These are phyloP conservation scores for Leucosticte australis DNA, from an alignment of 2,113 vertebrate species.

Conservation along the genomic window DNA sequence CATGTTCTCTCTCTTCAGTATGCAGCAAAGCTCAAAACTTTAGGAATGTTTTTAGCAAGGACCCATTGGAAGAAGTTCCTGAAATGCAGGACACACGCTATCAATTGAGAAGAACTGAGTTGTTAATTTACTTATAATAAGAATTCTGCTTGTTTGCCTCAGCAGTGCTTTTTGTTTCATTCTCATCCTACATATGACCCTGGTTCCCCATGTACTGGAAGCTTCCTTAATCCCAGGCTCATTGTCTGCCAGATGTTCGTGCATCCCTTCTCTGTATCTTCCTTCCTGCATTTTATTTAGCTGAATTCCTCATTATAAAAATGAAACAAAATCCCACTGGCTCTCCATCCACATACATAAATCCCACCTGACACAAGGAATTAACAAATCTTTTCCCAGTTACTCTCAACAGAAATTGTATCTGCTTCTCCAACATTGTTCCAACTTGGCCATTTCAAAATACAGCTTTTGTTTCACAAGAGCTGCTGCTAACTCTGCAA, in stretches of 20 bases:
- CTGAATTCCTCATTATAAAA: background rate
- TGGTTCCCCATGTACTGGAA: background rate
- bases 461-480: background rate
- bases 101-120: background rate
- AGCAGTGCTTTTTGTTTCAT: background rate
- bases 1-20: background rate
- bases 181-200: background rate
- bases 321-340: background rate
- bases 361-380: background rate
- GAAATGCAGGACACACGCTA: fast-evolving
- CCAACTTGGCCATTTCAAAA: background rate
- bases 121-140: background rate
- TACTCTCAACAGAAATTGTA: background rate
- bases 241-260: background rate
- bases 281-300: background rate
- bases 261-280: background rate
- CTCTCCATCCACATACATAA: background rate
- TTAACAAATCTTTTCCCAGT: background rate
- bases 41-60: background rate
- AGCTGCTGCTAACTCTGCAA: background rate
- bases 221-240: background rate
- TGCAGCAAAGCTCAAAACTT: background rate
- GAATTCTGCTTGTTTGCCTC: background rate
- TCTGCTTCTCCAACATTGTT: background rate
- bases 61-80: background rate